phyloP scores from a whole-genome alignment of 2,113 vertebrate genomes.

The Mustelus asterias region DNA sequence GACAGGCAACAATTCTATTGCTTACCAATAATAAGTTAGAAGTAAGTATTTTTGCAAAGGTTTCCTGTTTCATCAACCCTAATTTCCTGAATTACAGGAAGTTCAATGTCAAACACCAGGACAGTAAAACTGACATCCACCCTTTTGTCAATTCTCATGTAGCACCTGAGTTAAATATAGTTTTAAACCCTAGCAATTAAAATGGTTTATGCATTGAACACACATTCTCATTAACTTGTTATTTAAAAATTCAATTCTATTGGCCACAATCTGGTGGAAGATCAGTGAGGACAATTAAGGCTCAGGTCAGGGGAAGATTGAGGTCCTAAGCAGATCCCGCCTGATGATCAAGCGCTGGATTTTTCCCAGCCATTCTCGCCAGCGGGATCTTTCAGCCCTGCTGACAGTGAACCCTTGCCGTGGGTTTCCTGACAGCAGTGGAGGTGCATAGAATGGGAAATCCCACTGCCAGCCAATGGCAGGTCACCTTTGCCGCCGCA shows the following conservation, averaged over 20 bases:
- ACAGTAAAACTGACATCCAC: neutral
- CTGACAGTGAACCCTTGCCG: too few relatives aligned
- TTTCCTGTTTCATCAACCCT: neutral
- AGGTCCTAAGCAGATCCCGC: neutral
- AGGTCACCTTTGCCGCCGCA: too few relatives aligned
- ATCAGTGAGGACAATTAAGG: neutral
- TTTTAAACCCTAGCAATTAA: neutral
- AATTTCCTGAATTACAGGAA: neutral
- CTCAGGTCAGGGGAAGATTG: neutral
- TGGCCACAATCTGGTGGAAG: neutral
- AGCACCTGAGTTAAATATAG: too few relatives aligned
- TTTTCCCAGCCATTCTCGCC: too few relatives aligned
- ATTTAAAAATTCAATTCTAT: neutral
- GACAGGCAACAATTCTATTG: neutral
- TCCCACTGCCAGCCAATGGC: too few relatives aligned
- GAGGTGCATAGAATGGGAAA: too few relatives aligned
- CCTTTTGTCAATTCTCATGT: neutral
- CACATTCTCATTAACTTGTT: neutral
- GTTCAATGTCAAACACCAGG: neutral
- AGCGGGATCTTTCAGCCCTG: too few relatives aligned
- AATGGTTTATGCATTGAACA: neutral
- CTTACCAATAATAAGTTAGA: neutral
- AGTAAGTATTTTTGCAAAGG: neutral
- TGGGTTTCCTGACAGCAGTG: too few relatives aligned
- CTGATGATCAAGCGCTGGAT: neutral